Evolutionary conservation across 2,888 invertebrate species (phyloP), one percentile per base, ranked within the genome.

Genomic region (Latrodectus hesperus): DNA sequence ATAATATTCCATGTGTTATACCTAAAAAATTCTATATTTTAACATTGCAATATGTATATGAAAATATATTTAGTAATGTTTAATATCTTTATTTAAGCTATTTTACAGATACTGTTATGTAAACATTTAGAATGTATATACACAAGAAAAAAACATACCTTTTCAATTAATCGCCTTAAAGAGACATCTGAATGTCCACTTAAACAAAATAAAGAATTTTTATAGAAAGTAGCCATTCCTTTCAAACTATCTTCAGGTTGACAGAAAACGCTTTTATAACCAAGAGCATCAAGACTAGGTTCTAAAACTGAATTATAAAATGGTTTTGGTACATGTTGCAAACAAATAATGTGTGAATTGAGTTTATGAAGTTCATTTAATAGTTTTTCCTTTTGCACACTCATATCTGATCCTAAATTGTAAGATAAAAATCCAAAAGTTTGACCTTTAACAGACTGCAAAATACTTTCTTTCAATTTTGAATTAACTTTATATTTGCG

Each of bases 171-270:
- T 17, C 83, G 68, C 51, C 74, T 81, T 49, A 89, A 75, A 38
- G 89, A 86, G 76, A 76, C 64, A 68, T 79, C 89, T n/a, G 86
- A 67, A 16, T 79, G 82, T 64, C 70, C 76, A 67, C 22, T 72
- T 55, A 85, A 60, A 65, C 70, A 67, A 60, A 89, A 89, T 8
- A 74, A 60, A 65, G 86, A 83, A 67, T 51, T 86, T 89, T 89
- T 89, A 76, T 83, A 86, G 74, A 89, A 89, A n/a, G 89, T 89
- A n/a, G 79, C 89, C 64, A 86, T 49, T 76, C 89, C 89, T 65
- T 74, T 78, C 14, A 80, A 64, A 51, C 77, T 84, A 49, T 84
- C 81, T 68, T 83, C 73, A 51, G 89, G 89, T 49, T 74, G 65
- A 64, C 79, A 65, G 71, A 79, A 74, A 72, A 79, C 55, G 55